A percentile compares a stretch with the other conserved stretches of the same genome.
phyloP scores from a whole-genome alignment of 2,888 invertebrate genomes.

The Gnatocerus cornutus region DNA sequence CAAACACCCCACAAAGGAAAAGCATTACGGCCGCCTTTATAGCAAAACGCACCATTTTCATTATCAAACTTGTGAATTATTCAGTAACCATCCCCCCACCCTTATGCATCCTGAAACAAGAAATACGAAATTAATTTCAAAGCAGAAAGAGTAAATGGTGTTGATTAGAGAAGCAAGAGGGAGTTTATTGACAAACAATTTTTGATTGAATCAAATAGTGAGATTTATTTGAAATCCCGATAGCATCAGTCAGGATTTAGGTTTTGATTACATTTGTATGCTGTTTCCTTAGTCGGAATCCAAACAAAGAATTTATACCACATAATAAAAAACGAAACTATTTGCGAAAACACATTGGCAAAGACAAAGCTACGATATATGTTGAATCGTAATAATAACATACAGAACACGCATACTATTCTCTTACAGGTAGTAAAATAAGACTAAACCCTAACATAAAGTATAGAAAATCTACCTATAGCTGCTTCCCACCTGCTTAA shows the following conservation, averaged over 20 bases:
- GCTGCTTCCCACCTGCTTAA: constrained; percentile 22
- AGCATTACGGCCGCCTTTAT: constrained; percentile 61
- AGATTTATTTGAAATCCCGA: constrained; percentile 27
- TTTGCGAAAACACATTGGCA: constrained; percentile 13
- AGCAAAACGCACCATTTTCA: constrained; percentile 60
- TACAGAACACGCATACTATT: constrained; percentile 25
- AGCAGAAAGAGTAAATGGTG: too few species aligned
- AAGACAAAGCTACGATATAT: constrained; percentile 14
- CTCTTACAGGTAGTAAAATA: constrained; percentile 34
- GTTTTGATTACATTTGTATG: constrained; percentile 22
- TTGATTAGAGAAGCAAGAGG: too few species aligned
- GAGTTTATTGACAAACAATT: constrained; percentile 14
- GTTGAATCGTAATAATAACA: constrained; percentile 32
- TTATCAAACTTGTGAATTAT: constrained; percentile 55
- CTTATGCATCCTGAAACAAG: constrained; percentile 61
- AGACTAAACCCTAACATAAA: constrained; percentile 30
- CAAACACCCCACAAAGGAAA: constrained; percentile 58
- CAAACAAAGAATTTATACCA: constrained; percentile 27
- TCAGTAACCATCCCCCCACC: constrained; percentile 58
- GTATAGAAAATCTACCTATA: constrained; percentile 22
- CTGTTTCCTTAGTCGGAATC: constrained; percentile 22
- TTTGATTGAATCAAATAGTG: constrained; percentile 16
- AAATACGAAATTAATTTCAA: constrained; percentile 43
- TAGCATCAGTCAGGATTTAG: constrained; percentile 26
- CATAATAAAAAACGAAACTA: constrained; percentile 30